These are phyloP conservation scores for Capreolus pygargus DNA, from an alignment of 2,113 vertebrate species.

Conservation along the genomic window DNA sequence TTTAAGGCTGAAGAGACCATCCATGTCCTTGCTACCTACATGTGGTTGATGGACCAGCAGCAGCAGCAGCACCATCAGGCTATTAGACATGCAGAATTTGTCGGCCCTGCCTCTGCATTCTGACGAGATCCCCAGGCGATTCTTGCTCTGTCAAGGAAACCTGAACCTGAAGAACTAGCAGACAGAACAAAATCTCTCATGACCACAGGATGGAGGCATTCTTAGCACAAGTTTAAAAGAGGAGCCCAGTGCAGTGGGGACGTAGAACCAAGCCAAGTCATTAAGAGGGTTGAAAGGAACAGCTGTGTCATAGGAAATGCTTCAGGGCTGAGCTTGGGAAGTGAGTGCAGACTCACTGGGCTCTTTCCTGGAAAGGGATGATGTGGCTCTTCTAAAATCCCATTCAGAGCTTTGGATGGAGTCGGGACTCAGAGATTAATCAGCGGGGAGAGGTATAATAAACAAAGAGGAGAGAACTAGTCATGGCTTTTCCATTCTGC, in stretches of 20 bases:
- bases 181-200: neutral
- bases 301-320: neutral
- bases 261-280: neutral
- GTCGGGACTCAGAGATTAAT: neutral
- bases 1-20: neutral
- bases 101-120: neutral
- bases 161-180: neutral
- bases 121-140: neutral
- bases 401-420: neutral
- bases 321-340: neutral
- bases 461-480: neutral
- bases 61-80: neutral
- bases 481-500: neutral
- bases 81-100: neutral
- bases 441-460: neutral
- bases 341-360: neutral
- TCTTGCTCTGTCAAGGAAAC: neutral
- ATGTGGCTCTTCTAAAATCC: neutral
- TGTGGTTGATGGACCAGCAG: neutral
- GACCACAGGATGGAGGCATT: neutral
- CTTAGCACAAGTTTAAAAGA: neutral
- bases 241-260: neutral
- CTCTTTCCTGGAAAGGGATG: neutral
- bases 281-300: neutral
- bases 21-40: neutral